These are phyloP conservation scores for Umimayanthus kanabou DNA, from an alignment of 92 coral and sea anemone species.

Conservation along the genomic window DNA sequence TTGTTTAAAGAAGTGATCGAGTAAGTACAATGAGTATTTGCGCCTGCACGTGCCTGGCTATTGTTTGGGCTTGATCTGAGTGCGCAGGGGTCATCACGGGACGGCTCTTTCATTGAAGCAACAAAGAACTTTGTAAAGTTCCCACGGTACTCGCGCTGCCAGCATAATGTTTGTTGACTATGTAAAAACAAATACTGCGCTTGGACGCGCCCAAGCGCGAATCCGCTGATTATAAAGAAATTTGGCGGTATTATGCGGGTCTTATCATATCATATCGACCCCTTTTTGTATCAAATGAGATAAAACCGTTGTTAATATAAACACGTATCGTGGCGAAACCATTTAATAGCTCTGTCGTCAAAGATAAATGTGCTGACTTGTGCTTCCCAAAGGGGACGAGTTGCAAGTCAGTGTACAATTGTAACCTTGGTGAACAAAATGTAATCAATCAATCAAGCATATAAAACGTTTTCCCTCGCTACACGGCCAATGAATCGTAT, in stretches of 20 bases:
- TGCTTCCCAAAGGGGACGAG: background rate
- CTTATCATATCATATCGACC: background rate
- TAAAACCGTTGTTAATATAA: background rate
- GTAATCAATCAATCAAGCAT: too few relatives aligned
- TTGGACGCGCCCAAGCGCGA: slow-evolving; percentile 24
- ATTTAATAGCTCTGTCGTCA: background rate
- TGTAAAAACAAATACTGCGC: slow-evolving; percentile 8
- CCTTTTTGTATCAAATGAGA: background rate
- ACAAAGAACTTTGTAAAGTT: slow-evolving; percentile 72
- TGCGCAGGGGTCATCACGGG: slow-evolving; percentile 44
- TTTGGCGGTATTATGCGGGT: background rate
- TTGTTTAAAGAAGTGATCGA: slow-evolving; percentile 63
- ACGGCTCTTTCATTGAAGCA: slow-evolving; percentile 47
- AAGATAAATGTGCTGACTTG: too few relatives aligned
- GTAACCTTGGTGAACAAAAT: too few relatives aligned
- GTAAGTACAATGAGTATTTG: slow-evolving; percentile 64
- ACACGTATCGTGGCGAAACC: background rate
- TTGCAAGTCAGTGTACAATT: too few relatives aligned
- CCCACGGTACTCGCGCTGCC: slow-evolving; percentile 71
- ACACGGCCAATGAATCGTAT: too few relatives aligned
- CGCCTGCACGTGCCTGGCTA: slow-evolving; percentile 71
- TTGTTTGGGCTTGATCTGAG: slow-evolving; percentile 65
- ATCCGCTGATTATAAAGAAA: slow-evolving; percentile 2
- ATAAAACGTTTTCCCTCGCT: too few relatives aligned
- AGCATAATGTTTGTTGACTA: slow-evolving; percentile 30